Conservation (phyloP, 2,797 vertebrate species). For the Tapirus indicus region DNA sequence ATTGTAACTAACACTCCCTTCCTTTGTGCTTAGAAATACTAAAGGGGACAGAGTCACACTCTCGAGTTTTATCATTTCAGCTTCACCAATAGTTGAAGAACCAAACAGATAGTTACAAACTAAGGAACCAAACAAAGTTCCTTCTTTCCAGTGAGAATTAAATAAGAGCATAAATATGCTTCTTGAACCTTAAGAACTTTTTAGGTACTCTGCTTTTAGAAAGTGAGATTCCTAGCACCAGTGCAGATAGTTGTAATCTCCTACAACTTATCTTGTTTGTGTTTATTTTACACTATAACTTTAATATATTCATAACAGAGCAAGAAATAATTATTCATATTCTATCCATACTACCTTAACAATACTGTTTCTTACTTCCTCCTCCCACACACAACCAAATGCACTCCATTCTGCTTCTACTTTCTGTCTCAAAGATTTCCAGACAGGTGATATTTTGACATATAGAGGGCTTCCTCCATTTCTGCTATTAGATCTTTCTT, state of each 20-base stretch:
- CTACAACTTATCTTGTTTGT: not conserved
- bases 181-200: not conserved
- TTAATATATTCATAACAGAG: not conserved
- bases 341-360: slow-evolving; percentile 24
- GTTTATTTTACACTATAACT: not conserved
- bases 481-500: slow-evolving; percentile 24
- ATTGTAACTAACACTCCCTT: not conserved
- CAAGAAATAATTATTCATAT: slow-evolving; percentile 20
- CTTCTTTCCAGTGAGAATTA: not conserved
- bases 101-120: not conserved
- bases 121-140: slow-evolving; percentile 1
- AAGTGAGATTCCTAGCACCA: not conserved
- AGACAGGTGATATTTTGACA: slow-evolving; percentile 48
- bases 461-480: not conserved
- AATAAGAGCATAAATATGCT: not conserved
- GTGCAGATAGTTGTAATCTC: not conserved
- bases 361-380: not conserved
- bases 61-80: slow-evolving; percentile 28
- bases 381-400: slow-evolving; percentile 2
- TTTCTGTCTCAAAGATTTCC: slow-evolving; percentile 9
- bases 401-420: not conserved
- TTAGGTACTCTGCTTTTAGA: not conserved
- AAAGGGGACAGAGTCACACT: not conserved
- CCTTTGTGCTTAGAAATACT: not conserved
- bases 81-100: not conserved